Conservation (phyloP, 2,888 invertebrate genomes). For the Meiosimyza decipiens region DNA sequence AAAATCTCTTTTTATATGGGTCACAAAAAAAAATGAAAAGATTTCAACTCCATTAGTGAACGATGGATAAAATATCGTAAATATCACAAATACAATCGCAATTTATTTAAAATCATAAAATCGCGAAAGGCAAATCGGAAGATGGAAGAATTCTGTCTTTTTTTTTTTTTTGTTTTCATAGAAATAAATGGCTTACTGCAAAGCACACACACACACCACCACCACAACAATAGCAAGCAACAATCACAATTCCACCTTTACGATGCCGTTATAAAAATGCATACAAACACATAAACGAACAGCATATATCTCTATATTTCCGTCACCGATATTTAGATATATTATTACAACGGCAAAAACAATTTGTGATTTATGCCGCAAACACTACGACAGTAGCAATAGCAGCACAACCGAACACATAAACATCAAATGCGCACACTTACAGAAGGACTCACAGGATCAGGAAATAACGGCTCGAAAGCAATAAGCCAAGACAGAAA, state of each 20-base stretch:
- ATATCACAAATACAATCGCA: slow-evolving; percentile 15
- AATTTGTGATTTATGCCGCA: slow-evolving; percentile 41
- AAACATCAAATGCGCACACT: background rate
- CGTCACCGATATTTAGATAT: background rate
- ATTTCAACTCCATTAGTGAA: background rate
- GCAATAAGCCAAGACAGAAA: slow-evolving; percentile 37
- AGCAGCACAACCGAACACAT: slow-evolving; percentile 31
- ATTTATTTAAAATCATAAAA: slow-evolving; percentile 33
- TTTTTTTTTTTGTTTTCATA: background rate
- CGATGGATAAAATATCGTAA: background rate
- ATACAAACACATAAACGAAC: slow-evolving; percentile 6
- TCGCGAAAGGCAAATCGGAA: background rate
- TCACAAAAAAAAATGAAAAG: background rate
- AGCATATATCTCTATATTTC: slow-evolving; percentile 10
- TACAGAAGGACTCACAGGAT: slow-evolving; percentile 21
- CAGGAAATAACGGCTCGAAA: slow-evolving; percentile 22
- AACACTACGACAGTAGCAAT: slow-evolving; percentile 8
- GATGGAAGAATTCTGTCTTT: background rate
- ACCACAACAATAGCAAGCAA: background rate
- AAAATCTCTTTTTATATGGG: slow-evolving; percentile 20
- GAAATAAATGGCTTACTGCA: slow-evolving; percentile 22
- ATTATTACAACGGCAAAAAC: slow-evolving; percentile 26
- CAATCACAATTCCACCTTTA: slow-evolving; percentile 28
- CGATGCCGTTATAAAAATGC: slow-evolving; percentile 23
- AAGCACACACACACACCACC: background rate